Base-by-base conservation (phyloP, 2,797 vertebrate species). In the Taenioides sp. region DNA sequence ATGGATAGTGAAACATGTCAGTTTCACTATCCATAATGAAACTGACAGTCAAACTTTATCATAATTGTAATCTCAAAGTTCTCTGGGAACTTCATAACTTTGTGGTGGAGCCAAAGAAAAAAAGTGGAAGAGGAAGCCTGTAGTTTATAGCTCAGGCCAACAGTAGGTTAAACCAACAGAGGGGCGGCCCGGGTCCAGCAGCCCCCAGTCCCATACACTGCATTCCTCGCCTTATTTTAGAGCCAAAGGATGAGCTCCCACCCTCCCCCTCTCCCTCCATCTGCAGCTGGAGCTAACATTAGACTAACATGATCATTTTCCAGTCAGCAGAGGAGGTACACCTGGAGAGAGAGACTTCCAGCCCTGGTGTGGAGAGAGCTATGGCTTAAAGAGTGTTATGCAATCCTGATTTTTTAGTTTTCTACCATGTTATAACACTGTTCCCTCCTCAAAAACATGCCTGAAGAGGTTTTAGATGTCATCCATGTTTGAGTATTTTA, bases 201-300 rank as follows among this genome's bases (percentile, higher is more conserved):
- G 79, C 81, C 85, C 86, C 87, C 50, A 76, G 82, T 85, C 83
- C 74, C 59, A 59, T 71, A 72, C 78, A 75, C 86, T 52, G 49
- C 91, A 93, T 94, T 94, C 92, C 90, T 87, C 87, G 78, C 90
- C 88, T 90, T 90, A 92, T 90, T 93, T 94, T 91, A 92, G 89
- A 90, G 87, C 74, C 77, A 87, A 88, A 86, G 84, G 89, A 91
- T 85, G 84, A 92, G 82, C 70, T 76, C 74, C 70, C 61, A 73
- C 84, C 86, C 85, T 84, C 77, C 83, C 86, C 71, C 31, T 68
- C 40, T 43, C 58, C 70, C 61, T 54, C 54, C 47, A 67, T 74
- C n/a, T n/a, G 71, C 84, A 85, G 80, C 84, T 80, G 80, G 3
- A 77, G 59, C 34, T 64, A 67, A n/a, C 14, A 17, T 47, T 47